These are phyloP conservation scores for Myanophis thanlyinensis DNA, from an alignment of 2,113 vertebrate genomes.

Conservation along the genomic window DNA sequence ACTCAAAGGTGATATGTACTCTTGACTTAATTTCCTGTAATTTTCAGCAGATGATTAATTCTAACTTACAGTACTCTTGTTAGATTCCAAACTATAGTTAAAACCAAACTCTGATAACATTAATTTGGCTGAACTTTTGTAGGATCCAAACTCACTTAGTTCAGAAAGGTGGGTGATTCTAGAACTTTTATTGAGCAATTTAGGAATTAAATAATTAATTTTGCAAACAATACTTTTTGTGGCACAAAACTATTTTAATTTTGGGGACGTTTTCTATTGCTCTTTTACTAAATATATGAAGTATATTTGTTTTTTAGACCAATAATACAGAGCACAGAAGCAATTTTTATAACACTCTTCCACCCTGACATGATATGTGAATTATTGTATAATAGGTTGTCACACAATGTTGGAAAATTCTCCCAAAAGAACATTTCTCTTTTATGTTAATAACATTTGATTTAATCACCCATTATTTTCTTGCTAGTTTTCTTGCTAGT, in stretches of 20 bases:
- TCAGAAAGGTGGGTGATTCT: background rate
- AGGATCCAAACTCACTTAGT: background rate
- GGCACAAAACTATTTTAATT: background rate
- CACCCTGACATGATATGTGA: background rate
- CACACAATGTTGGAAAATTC: constrained; percentile 42
- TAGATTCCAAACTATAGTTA: background rate
- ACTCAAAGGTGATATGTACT: background rate
- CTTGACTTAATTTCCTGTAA: background rate
- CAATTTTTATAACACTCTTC: background rate
- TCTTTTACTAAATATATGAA: background rate
- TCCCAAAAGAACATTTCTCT: constrained; percentile 46
- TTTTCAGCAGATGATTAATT: background rate
- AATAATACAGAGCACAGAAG: background rate
- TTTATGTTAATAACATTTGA: constrained; percentile 2
- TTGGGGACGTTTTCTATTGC: background rate
- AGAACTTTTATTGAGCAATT: background rate
- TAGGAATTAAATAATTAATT: background rate
- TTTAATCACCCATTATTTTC: constrained; percentile 45
- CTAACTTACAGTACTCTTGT: background rate
- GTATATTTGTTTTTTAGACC: background rate
- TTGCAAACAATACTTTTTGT: background rate
- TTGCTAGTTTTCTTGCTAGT: constrained; percentile 11
- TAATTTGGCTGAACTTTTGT: background rate
- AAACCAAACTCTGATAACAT: background rate
- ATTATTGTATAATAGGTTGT: background rate